Evolutionary conservation across 2,113 vertebrate species (phyloP), one percentile per base, ranked within the genome.

Genomic region (Serinus canaria): DNA sequence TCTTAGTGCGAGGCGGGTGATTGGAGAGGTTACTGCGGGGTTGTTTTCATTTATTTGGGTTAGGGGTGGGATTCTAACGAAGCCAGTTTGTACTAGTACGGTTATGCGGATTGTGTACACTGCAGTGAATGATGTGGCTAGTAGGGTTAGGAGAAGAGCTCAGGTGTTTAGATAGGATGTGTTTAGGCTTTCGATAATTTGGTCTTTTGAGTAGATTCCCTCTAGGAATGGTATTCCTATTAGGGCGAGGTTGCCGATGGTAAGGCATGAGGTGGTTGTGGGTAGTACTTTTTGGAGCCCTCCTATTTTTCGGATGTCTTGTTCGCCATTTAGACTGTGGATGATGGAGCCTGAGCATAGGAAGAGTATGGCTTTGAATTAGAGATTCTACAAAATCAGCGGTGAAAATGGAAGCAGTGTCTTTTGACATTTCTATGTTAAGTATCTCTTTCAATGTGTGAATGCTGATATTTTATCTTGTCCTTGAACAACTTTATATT

Each of bases 11-110:
- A 39, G 37, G 9, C 37, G 37, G 37, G 37, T 39, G 37, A 39
- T 39, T 9, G 37, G 37, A 10, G 37, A 39, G 37, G 37, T 39
- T 10, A 39, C 37, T 39, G 37, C 37, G 37, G 37, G 37, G 37
- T 10, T 39, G 37, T 39, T 39, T 39, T 39, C 37, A 39, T 39
- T 50, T 15, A 52, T 16, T 52, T 15, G 60, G 8, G 18, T 15
- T 8, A 63, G 9, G 4, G 60, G 27, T n/a, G 3, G 37, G 13
- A 41, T 41, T 30, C 1, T 13, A 7, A 30, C 9, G 0, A 14
- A 30, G 6, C 25, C 13, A 1, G 17, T 28, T 13, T 62, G 37
- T 6, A 41, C 37, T 28, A 30, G 19, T 2, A 41, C 0, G 3
- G 37, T 41, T 2, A 63, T 41, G 2, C 13, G 13, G 18, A 20